Base-by-base conservation (phyloP, 2,797 vertebrate genomes). In the Propithecus deckenii region DNA sequence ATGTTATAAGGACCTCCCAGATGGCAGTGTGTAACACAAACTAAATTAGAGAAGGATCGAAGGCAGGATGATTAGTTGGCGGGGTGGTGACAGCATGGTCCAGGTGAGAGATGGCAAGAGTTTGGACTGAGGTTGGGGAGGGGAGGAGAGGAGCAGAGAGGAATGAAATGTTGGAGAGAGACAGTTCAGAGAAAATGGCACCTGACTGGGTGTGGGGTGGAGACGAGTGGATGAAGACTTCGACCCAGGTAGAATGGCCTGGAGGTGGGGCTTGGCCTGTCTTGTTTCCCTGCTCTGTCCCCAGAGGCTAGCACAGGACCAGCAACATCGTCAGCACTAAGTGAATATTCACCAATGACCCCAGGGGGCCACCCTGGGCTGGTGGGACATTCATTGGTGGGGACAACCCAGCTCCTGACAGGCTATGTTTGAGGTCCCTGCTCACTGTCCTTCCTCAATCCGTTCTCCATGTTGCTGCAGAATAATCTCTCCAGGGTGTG, bases 361-460 rank as follows among this genome's bases (percentile, higher is more conserved):
- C 20, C 0, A 0, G 71, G 3, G 2, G 15, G 75, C 79, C 32
- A 10, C 75, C 75, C 1, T n/a, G 41, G 50, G 69, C 4, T 1
- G 18, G 30, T 28, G 28, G 38, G 57, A 30, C 13, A 38, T 50
- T 69, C 57, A 38, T 1, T 20, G 28, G 28, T 41, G 13, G 23
- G 5, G 69, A 32, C 1, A 38, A 76, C 8, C 5, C 4, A 23
- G 46, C 41, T 72, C 92, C 28, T 46, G 67, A 65, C 50, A 5
- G 0, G 30, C n/a, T 22, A 22, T 32, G 2, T 52, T 59, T 35
- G 38, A 83, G 38, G 28, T 46, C 63, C 32, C 20, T 38, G 67
- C 22, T 91, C 48, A 25, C 7, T 1, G 0, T 67, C 67, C 38
- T 50, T 79, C n/a, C 55, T 72, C 7, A 9, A 2, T 50, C 69